Evolutionary conservation across 2,888 invertebrate species (phyloP), one percentile per base, ranked within the genome.

Genomic region (Drosophila atroscutellata): DNA sequence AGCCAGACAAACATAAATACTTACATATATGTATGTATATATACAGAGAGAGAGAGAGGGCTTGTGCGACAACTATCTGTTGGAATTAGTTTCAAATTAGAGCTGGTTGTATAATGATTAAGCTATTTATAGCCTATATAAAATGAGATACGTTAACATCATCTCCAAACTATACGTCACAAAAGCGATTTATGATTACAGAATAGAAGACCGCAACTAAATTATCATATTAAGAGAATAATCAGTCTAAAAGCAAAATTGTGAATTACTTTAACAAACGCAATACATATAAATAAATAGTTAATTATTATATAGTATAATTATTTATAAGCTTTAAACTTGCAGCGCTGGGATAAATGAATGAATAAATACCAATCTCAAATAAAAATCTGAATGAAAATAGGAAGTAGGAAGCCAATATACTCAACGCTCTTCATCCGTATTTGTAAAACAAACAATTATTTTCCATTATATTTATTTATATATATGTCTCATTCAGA

Each of bases 31-130:
- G 3, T 3, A 36, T 7, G 8, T 18, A 8, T 18, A 8, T 7
- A 8, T 3, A 24, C 2, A 24, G 24, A 8, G 15, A 36, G 15
- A 1, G 6, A 15, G 30, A 11, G 9, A 28, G 42, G 37, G 18
- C 62, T 77, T 75, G 60, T 61, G 75, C 49, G 68, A 79, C 61
- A 20, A 11, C 11, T 6, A 42, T 42, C 42, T 42, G 15, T 15
- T 24, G 8, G 45, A 24, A 45, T 24, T 24, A 4, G 45, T 15
- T 45, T 45, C 45, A 15, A 45, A 4, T 24, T 15, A 24, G 15
- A 26, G 45, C 8, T 15, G 18, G 18, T 37, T 37, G 37, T 37
- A 18, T 8, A 37, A 37, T 37, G 37, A 37, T 37, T 18, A 37
- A 18, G 18, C 37, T 37, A 18, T 37, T 37, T 18, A 18, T 36